Base-by-base conservation (phyloP, 2,888 invertebrate genomes). In the Drosophila limbata region DNA sequence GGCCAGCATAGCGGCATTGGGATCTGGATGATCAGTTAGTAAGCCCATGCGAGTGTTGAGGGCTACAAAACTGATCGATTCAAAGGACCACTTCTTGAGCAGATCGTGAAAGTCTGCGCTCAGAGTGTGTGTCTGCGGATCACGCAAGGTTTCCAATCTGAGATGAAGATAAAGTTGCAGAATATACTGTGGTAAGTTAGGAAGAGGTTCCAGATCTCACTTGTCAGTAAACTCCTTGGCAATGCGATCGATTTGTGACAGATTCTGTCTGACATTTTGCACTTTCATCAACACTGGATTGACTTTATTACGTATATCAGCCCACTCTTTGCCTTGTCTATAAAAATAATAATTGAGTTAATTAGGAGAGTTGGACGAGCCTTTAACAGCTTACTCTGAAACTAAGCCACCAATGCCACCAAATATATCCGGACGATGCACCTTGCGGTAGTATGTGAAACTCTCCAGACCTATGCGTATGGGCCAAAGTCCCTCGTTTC, bases 291-390 rank as follows among this genome's bases (percentile, higher is more conserved):
- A 60, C 33, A 92, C 81, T 0, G 91, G 92, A 75, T 92, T 92
- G 0, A 92, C 91, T 79, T 94, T 95, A 5, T 94, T 94, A n/a
- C 96, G 93, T 64, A 95, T 93, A 47, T 94, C 93, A 28, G 94
- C 94, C 96, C 96, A 96, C 77, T 94, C 93, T 31, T 94, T 93
- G 0, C 95, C 96, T 92, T 96, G 94, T 21, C 94, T 94, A 5
- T 13, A 4, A 4, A 21, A 21, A 6, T 10, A 11, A 33, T 17
- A 28, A n/a, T n/a, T n/a, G n/a, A n/a, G n/a, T n/a, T n/a, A 11
- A 11, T 25, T 1, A 13, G n/a, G n/a, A n/a, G n/a, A 17, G 25
- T 40, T 15, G 1, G 1, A 1, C 8, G 11, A 4, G 4, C 4
- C 9, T 13, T 1, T 6, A 9, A 2, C 19, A n/a, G 31, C 73